Conservation (phyloP, 1,140 invertebrate genomes). For the Aphidius gifuensis region DNA sequence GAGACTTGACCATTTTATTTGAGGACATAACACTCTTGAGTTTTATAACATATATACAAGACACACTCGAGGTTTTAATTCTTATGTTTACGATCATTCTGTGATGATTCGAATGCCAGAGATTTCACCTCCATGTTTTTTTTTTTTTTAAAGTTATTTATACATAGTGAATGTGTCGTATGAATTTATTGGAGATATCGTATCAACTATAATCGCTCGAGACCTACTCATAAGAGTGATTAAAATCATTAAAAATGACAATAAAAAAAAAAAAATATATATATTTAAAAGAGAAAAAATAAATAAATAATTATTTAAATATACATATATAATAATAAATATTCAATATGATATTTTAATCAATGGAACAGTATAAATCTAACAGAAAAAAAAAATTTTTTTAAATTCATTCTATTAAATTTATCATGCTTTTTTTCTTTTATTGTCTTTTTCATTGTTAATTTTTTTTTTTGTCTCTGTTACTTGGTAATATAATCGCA, state of each 20-base stretch:
- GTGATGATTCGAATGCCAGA: background rate
- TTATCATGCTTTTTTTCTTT: too few relatives aligned
- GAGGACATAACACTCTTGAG: constrained; percentile 15
- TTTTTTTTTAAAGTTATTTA: background rate
- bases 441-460: too few relatives aligned
- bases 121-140: background rate
- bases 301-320: too few relatives aligned
- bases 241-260: background rate
- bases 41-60: constrained; percentile 13
- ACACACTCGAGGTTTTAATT: constrained; percentile 2
- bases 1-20: constrained; percentile 6
- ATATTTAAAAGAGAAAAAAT: too few relatives aligned
- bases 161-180: background rate
- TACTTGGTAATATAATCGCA: too few relatives aligned
- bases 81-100: constrained; percentile 19
- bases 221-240: constrained; percentile 3
- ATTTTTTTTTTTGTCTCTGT: too few relatives aligned
- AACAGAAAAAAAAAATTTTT: too few relatives aligned
- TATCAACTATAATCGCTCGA: constrained; percentile 9
- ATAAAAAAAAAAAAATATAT: background rate
- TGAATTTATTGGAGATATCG: constrained; percentile 14
- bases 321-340: too few relatives aligned
- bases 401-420: too few relatives aligned
- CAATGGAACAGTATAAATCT: too few relatives aligned
- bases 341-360: too few relatives aligned